These are phyloP conservation scores for Gryllus bimaculatus DNA, from an alignment of 1,140 invertebrate species.

Conservation along the genomic window DNA sequence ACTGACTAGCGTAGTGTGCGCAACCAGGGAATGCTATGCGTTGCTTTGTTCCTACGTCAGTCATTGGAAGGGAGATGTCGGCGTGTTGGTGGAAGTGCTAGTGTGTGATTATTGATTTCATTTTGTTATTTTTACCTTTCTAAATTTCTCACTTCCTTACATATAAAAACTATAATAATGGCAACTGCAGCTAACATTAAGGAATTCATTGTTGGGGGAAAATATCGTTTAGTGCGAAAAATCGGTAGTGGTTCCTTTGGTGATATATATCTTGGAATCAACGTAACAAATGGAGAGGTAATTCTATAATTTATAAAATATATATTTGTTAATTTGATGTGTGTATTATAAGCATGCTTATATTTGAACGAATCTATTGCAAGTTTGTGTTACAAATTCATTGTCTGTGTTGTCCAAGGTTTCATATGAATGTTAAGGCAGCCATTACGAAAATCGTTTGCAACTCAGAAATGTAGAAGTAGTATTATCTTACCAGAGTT, in stretches of 20 bases:
- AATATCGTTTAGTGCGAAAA: constrained; percentile 92
- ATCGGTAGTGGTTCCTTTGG: constrained; percentile 98
- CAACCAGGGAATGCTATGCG: constrained; percentile 8
- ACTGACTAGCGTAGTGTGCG: neutral
- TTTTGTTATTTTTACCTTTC: constrained; percentile 22
- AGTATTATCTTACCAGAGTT: too few species aligned
- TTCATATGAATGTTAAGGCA: neutral
- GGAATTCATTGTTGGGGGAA: constrained; percentile 77
- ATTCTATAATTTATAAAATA: constrained; percentile 22
- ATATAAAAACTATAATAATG: constrained; percentile 23
- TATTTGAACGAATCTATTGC: neutral
- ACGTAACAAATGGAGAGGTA: constrained; percentile 92
- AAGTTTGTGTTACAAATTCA: neutral
- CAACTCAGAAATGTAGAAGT: neutral
- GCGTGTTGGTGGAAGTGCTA: constrained; percentile 34
- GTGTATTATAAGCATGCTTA: neutral
- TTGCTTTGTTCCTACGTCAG: constrained; percentile 20
- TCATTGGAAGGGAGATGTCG: constrained; percentile 34
- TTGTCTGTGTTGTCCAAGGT: neutral
- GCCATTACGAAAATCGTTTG: neutral
- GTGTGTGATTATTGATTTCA: constrained; percentile 24
- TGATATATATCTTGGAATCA: constrained; percentile 96
- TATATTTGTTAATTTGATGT: neutral
- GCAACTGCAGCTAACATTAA: constrained; percentile 32
- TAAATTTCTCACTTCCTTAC: constrained; percentile 16